These are phyloP conservation scores for Neodiprion lecontei DNA, from an alignment of 1,140 invertebrate genomes.

Conservation along the genomic window DNA sequence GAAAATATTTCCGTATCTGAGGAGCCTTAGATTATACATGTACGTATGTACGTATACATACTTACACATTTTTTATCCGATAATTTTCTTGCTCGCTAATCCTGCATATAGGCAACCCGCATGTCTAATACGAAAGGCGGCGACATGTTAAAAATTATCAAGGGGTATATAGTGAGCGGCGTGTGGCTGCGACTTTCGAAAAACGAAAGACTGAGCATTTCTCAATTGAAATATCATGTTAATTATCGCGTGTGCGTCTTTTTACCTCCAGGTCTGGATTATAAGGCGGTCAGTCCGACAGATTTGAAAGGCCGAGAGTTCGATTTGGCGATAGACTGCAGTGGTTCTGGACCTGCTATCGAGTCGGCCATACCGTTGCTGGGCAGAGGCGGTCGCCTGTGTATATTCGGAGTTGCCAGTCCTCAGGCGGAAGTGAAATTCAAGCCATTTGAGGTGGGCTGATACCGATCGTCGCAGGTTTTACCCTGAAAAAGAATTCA, in stretches of 20 bases:
- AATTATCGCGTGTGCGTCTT: no score
- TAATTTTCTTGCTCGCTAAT: no score
- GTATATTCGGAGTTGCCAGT: slow-evolving; percentile 65
- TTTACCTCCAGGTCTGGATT: slow-evolving; percentile 62
- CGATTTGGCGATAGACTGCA: slow-evolving; percentile 73
- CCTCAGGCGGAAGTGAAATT: slow-evolving; percentile 59
- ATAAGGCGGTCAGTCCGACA: slow-evolving; percentile 62
- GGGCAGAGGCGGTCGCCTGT: slow-evolving; percentile 62
- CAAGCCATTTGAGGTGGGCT: slow-evolving; percentile 47
- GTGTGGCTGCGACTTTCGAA: no score
- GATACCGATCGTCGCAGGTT: background rate
- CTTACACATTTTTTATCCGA: no score
- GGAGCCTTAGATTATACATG: no score
- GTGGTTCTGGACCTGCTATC: slow-evolving; percentile 67
- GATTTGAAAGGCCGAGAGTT: slow-evolving; percentile 62
- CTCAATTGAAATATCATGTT: background rate
- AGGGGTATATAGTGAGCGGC: no score
- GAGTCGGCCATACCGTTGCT: slow-evolving; percentile 61
- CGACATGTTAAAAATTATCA: no score
- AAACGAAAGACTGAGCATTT: no score
- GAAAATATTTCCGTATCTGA: no score
- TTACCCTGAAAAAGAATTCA: background rate
- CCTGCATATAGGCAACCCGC: no score
- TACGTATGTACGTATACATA: no score
- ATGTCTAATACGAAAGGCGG: no score